A percentile compares a stretch with the other conserved stretches of the same genome.
phyloP scores from a whole-genome alignment of 2,113 vertebrate species.

The Thinocorus orbignyianus region DNA sequence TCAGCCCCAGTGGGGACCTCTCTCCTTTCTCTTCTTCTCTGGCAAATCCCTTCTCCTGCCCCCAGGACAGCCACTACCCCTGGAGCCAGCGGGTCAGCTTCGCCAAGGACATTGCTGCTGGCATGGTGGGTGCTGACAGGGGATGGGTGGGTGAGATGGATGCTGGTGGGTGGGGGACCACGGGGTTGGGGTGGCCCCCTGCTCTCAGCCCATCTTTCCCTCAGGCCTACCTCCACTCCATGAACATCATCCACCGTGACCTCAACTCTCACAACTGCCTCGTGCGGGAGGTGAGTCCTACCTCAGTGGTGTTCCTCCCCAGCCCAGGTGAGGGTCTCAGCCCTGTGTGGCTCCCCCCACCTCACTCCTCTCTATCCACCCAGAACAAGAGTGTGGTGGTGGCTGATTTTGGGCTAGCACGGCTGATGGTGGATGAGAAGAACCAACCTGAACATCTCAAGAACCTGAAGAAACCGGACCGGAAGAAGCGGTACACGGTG shows the following conservation, averaged over 20 bases:
- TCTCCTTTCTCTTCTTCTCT: not conserved
- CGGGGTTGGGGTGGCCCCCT: fast-evolving
- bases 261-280: constrained; percentile 99
- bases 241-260: constrained; percentile 98
- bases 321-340: not conserved
- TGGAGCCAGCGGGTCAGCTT: constrained; percentile 96
- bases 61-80: constrained; percentile 89
- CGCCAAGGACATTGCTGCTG: constrained; percentile 92
- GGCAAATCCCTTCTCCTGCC: not conserved
- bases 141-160: too few species aligned
- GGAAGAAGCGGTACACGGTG: constrained; percentile 95
- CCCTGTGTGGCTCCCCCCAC: not conserved
- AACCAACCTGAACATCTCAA: constrained; percentile 82
- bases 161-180: not conserved
- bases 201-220: not conserved
- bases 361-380: not conserved
- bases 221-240: constrained; percentile 94
- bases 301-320: fast-evolving
- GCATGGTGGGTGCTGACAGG: constrained; percentile 81
- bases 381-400: constrained; percentile 93
- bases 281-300: constrained; percentile 82
- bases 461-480: constrained; percentile 87
- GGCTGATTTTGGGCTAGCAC: constrained; percentile 92
- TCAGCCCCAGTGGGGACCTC: not conserved
- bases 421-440: constrained; percentile 94